Evolutionary conservation across 1,140 invertebrate genomes (phyloP).

Genomic region (Drosophila insularis): DNA sequence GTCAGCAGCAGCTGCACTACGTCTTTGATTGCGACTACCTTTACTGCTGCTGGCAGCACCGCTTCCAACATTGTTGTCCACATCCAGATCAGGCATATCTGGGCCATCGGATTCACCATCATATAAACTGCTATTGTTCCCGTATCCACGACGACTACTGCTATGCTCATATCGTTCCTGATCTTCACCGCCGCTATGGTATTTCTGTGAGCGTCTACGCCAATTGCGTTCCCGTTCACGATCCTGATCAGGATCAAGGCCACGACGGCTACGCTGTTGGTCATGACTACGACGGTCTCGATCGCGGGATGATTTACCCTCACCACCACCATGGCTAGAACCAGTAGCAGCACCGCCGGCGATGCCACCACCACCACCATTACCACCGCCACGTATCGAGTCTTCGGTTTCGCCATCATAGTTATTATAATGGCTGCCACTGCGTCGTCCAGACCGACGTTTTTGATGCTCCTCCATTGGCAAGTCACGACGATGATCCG

Average conservation of each 20-base stretch:
- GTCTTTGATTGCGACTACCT: slow-evolving; percentile 38
- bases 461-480: slow-evolving; percentile 31
- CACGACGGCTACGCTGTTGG: slow-evolving; percentile 34
- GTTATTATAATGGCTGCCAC: slow-evolving; percentile 54
- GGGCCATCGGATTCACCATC: slow-evolving; percentile 62
- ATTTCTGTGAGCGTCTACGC: slow-evolving; percentile 41
- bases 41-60: slow-evolving; percentile 58
- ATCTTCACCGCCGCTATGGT: slow-evolving; percentile 40
- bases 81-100: slow-evolving; percentile 43
- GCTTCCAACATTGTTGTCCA: slow-evolving; percentile 37
- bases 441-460: slow-evolving; percentile 45
- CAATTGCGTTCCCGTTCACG: slow-evolving; percentile 44
- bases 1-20: slow-evolving; percentile 42
- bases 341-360: neutral
- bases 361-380: slow-evolving; percentile 2
- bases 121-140: slow-evolving; percentile 55
- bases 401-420: slow-evolving; percentile 74
- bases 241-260: slow-evolving; percentile 35
- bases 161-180: slow-evolving; percentile 37
- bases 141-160: slow-evolving; percentile 43
- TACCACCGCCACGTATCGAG: slow-evolving; percentile 47
- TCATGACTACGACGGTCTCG: slow-evolving; percentile 52
- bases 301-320: slow-evolving; percentile 43
- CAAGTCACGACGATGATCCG: slow-evolving; percentile 4
- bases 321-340: slow-evolving; percentile 6